These are phyloP conservation scores for Conomelus anceps DNA, from an alignment of 2,888 invertebrate species.

Conservation along the genomic window DNA sequence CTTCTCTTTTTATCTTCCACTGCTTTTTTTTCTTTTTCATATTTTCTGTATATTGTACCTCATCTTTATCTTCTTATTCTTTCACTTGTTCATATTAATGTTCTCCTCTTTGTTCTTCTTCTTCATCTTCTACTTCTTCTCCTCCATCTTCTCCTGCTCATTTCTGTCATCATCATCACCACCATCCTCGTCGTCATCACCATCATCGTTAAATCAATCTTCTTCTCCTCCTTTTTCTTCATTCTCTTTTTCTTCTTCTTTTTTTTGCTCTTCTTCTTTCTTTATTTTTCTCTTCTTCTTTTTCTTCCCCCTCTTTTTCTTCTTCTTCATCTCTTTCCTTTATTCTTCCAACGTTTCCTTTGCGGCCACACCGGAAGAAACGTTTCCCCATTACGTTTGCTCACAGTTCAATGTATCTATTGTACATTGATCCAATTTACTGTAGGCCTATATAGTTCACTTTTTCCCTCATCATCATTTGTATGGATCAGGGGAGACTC, in stretches of 20 bases:
- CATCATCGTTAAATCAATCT: too few species aligned
- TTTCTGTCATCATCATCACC: too few species aligned
- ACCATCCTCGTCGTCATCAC: too few species aligned
- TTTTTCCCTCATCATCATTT: too few species aligned
- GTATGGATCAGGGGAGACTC: too few species aligned
- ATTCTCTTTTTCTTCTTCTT: background rate
- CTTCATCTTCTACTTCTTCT: background rate
- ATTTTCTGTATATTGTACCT: background rate
- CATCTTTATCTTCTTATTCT: background rate
- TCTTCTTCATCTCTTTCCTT: background rate
- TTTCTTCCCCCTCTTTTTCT: background rate
- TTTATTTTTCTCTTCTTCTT: background rate
- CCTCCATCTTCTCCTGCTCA: background rate
- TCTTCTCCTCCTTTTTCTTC: background rate
- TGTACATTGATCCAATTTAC: background rate
- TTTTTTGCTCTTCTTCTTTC: background rate
- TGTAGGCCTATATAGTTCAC: background rate
- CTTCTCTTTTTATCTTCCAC: background rate
- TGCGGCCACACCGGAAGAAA: background rate
- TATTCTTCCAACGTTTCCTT: background rate
- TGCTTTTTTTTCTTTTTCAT: background rate
- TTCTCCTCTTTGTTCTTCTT: background rate
- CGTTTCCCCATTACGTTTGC: background rate
- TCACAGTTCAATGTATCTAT: background rate
- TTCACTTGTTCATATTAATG: too few species aligned